Evolutionary conservation across 2,888 invertebrate genomes (phyloP).

Genomic region (Lasioglossum villosulum): DNA sequence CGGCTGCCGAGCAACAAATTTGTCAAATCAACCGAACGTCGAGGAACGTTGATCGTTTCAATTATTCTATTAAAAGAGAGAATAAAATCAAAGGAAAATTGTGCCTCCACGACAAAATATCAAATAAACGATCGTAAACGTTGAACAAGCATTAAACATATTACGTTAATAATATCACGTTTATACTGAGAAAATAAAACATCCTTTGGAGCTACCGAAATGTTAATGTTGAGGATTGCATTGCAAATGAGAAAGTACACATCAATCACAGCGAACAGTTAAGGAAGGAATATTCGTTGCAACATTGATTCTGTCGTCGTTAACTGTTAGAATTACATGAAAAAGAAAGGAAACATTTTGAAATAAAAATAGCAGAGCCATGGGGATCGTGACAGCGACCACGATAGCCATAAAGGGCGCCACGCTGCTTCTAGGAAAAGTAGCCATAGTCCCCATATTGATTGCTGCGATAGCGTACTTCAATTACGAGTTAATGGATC

Average conservation of each 20-base stretch:
- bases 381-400: constrained; percentile 85
- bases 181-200: background rate
- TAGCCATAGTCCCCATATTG: constrained; percentile 90
- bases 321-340: background rate
- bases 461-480: constrained; percentile 92
- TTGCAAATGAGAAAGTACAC: too few species aligned
- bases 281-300: background rate
- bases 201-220: background rate
- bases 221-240: background rate
- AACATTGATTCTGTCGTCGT: background rate
- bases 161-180: background rate
- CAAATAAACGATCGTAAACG: background rate
- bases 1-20: background rate
- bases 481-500: constrained; percentile 94
- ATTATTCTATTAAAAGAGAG: background rate
- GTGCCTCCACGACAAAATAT: background rate
- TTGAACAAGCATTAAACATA: background rate
- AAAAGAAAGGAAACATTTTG: background rate
- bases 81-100: background rate
- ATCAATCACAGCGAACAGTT: background rate
- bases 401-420: constrained; percentile 90
- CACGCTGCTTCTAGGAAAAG: constrained; percentile 89
- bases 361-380: constrained; percentile 48
- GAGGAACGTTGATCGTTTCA: background rate
- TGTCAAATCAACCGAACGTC: background rate